Base-by-base conservation (phyloP, 2,797 vertebrate species). In the Gadopsis bispinosus region DNA sequence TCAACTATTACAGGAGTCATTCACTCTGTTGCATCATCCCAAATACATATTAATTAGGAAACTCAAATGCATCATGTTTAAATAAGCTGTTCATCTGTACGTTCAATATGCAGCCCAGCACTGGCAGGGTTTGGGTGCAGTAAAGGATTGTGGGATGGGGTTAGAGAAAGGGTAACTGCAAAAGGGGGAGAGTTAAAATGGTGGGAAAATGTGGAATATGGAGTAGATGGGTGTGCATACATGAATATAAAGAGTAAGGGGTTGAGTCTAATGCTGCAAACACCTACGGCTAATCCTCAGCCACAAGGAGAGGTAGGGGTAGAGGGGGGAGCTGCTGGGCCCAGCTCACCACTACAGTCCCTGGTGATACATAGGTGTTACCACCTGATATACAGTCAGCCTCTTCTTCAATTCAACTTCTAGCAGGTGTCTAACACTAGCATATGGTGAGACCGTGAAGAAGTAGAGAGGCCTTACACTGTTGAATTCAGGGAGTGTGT, bases 171-270 rank as follows among this genome's bases (percentile, higher is more conserved):
- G 73, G 53, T 68, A 82, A 75, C 74, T 80, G 69, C 0, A 10
- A 77, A 85, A 77, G 77, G 56, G 88, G 35, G 48, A 77, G 80
- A 80, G 90, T 92, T 83, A 87, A 64, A 83, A 79, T 58, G 58
- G 69, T 45, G 77, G 63, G 66, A 80, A 83, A 79, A 79, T 31
- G 60, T 50, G 55, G 81, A 88, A 87, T 84, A 85, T 74, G 78
- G 86, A 91, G 87, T 89, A 92, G 90, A 93, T 89, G 89, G 90
- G 91, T 82, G 83, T 88, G 92, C 91, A 94, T 93, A 90, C 87
- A 94, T 95, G 93, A 95, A 95, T 94, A 94, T 90, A 91, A 95
- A 94, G 90, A 89, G 87, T 87, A 85, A 91, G 87, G 88, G 88
- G 88, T 81, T 89, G 91, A 93, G 85, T 87, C 79, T 84, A 70